Percentiles rank a stretch among this genome's conserved stretches.
Conservation (phyloP, 2,888 invertebrate species). For the Hypercompe scribonia region DNA sequence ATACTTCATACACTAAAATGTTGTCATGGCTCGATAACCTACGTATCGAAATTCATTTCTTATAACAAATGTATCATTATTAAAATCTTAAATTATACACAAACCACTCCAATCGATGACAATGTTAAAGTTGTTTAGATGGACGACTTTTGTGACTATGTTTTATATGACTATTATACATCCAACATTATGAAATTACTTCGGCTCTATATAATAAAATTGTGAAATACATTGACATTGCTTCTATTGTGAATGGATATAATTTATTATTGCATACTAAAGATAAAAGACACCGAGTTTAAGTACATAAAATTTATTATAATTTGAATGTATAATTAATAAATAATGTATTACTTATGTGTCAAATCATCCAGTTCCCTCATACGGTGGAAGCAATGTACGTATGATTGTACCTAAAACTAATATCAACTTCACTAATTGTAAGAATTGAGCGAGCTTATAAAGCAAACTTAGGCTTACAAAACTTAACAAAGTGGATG, state of each 20-base stretch:
- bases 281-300: constrained; percentile 34
- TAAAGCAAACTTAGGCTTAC: constrained; percentile 81
- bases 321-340: constrained; percentile 40
- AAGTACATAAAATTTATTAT: constrained; percentile 39
- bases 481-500: constrained; percentile 87
- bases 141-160: constrained; percentile 78
- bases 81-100: constrained; percentile 78
- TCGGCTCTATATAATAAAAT: constrained; percentile 69
- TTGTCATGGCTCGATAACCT: constrained; percentile 85
- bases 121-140: constrained; percentile 76
- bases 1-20: constrained; percentile 75
- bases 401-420: constrained; percentile 67
- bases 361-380: constrained; percentile 28
- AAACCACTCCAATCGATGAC: constrained; percentile 82
- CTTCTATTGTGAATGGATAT: constrained; percentile 61
- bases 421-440: constrained; percentile 78
- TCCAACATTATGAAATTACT: constrained; percentile 70
- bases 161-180: constrained; percentile 76
- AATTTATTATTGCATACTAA: constrained; percentile 45
- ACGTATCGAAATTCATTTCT: constrained; percentile 76
- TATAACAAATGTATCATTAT: constrained; percentile 75
- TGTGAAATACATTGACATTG: constrained; percentile 71
- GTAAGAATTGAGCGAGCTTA: constrained; percentile 86
- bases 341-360: constrained; percentile 31
- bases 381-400: constrained; percentile 67